These are phyloP conservation scores for Misgurnus anguillicaudatus DNA, from an alignment of 2,113 vertebrate species.

Conservation along the genomic window DNA sequence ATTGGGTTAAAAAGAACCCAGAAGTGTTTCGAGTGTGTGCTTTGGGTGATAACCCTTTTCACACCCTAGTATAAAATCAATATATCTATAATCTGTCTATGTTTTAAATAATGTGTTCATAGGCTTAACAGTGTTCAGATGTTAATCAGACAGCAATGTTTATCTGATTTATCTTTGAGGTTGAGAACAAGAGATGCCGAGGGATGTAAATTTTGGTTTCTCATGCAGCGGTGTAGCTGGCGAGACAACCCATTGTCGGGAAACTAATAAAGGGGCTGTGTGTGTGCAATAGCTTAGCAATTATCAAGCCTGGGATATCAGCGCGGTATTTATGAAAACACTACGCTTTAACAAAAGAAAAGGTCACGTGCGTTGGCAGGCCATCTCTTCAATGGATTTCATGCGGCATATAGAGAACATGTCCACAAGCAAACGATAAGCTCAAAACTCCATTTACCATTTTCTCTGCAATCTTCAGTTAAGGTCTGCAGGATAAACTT, in stretches of 20 bases:
- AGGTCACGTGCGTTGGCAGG: conserved; percentile 66
- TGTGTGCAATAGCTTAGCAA: conserved; percentile 65
- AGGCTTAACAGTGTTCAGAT: conserved; percentile 24
- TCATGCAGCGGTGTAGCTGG: conserved; percentile 19
- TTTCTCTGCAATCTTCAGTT: conserved; percentile 33
- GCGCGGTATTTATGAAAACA: conserved; percentile 69
- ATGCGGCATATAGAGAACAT: conserved; percentile 43
- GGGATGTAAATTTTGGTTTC: neutral
- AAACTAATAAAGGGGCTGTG: conserved; percentile 71
- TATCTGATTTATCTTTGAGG: conserved; percentile 1
- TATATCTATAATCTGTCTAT: too few relatives aligned
- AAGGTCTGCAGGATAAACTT: conserved; percentile 51
- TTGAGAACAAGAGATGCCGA: neutral
- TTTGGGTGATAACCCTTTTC: too few relatives aligned
- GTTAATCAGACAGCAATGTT: neutral
- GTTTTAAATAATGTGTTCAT: conserved; percentile 17
- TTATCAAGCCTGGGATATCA: conserved; percentile 71
- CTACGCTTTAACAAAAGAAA: conserved; percentile 65
- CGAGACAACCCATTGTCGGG: conserved; percentile 63
- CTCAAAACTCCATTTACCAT: conserved; percentile 47
- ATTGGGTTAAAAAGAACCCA: too few relatives aligned
- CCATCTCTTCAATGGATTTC: conserved; percentile 62
- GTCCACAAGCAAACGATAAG: conserved; percentile 54
- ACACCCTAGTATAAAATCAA: too few relatives aligned
- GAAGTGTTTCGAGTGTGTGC: too few relatives aligned